phyloP scores from a whole-genome alignment of 2,113 vertebrate species.

The Scatophagus argus region DNA sequence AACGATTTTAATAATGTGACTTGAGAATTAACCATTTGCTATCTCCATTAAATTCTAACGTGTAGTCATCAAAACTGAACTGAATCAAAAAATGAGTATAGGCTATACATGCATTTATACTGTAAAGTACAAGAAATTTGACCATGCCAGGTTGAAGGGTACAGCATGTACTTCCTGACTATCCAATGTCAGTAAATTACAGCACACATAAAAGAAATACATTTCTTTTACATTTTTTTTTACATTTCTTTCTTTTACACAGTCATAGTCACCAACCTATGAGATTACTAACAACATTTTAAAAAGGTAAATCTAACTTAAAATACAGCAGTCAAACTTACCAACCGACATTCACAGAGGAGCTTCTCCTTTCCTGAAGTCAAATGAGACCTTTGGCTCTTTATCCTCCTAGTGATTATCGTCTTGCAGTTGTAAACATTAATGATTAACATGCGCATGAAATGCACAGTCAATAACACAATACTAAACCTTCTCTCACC shows the following conservation, averaged over 20 bases:
- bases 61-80: no score
- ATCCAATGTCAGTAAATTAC: background rate
- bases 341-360: slow-evolving; percentile 40
- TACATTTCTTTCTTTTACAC: background rate
- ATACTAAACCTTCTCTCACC: slow-evolving; percentile 12
- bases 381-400: slow-evolving; percentile 80
- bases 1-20: background rate
- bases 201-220: background rate
- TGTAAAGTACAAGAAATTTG: background rate
- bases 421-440: slow-evolving; percentile 76
- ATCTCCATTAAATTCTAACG: no score
- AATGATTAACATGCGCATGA: slow-evolving; percentile 80
- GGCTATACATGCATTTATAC: no score
- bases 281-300: background rate
- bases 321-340: slow-evolving; percentile 61
- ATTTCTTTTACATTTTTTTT: no score
- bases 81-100: background rate
- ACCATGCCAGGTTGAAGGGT: background rate
- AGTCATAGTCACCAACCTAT: background rate
- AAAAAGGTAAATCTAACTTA: background rate
- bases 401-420: slow-evolving; percentile 52
- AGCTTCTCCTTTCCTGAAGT: slow-evolving; percentile 48
- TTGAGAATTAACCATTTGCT: background rate
- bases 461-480: slow-evolving; percentile 12
- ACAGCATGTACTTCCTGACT: background rate